Evolutionary conservation across 1,140 invertebrate species (phyloP).

Genomic region (Macrostomum lignano): DNA sequence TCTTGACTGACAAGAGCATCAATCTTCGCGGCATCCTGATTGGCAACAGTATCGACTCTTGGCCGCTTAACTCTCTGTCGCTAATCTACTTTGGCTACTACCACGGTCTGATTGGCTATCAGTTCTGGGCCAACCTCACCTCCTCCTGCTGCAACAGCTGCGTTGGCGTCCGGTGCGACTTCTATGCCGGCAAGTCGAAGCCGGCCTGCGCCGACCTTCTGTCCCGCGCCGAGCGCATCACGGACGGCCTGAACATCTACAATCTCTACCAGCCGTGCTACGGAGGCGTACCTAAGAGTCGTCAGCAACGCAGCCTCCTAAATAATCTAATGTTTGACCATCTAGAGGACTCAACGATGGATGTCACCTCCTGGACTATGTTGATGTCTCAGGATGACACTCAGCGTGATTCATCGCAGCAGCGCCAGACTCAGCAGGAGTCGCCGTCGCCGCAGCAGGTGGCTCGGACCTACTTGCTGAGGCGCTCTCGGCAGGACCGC

Average conservation of each 20-base stretch:
- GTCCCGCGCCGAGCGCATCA: not conserved
- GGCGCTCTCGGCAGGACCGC: too few species aligned
- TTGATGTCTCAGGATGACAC: too few species aligned
- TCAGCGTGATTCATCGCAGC: too few species aligned
- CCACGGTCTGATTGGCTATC: slow-evolving; percentile 28
- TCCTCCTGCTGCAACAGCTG: not conserved
- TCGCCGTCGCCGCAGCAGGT: too few species aligned
- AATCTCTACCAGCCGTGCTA: slow-evolving; percentile 24
- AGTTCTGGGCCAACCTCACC: slow-evolving; percentile 10
- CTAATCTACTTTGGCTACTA: slow-evolving; percentile 30
- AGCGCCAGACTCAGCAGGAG: too few species aligned
- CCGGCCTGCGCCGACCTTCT: not conserved
- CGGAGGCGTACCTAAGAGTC: too few species aligned
- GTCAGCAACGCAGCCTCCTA: too few species aligned
- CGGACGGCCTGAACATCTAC: slow-evolving; percentile 21
- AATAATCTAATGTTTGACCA: too few species aligned
- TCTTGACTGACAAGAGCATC: too few species aligned
- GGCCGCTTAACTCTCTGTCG: slow-evolving; percentile 25
- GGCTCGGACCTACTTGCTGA: too few species aligned
- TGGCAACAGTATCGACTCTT: slow-evolving; percentile 30
- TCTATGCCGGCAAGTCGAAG: not conserved
- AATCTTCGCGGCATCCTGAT: slow-evolving; percentile 27
- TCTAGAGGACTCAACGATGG: too few species aligned
- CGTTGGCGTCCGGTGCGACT: not conserved
- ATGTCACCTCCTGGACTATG: too few species aligned